phyloP scores from a whole-genome alignment of 2,888 invertebrate species.

The Leptothorax acervorum region DNA sequence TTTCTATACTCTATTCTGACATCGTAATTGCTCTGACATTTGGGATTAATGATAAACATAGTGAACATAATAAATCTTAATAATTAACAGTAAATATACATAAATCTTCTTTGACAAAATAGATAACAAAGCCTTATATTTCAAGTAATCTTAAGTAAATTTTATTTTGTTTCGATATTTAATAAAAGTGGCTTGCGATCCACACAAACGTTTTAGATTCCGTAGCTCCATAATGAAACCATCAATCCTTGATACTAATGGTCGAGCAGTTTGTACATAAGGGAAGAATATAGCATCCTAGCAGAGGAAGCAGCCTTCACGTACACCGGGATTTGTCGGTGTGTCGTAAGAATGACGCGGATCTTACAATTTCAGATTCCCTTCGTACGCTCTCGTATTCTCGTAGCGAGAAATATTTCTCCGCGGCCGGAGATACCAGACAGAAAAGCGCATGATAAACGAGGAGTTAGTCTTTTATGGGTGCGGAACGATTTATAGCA shows the following conservation, averaged over 20 bases:
- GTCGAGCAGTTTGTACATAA: slow-evolving; percentile 22
- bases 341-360: slow-evolving; percentile 43
- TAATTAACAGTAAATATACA: not conserved
- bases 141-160: not conserved
- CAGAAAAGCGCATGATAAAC: slow-evolving; percentile 69
- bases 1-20: not conserved
- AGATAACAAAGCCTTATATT: not conserved
- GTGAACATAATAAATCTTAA: not conserved
- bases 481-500: slow-evolving; percentile 65
- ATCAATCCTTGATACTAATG: slow-evolving; percentile 30
- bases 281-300: slow-evolving; percentile 1
- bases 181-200: not conserved
- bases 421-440: slow-evolving; percentile 39
- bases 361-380: slow-evolving; percentile 53
- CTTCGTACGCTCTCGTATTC: slow-evolving; percentile 27
- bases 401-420: slow-evolving; percentile 40
- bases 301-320: not conserved
- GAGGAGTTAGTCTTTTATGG: slow-evolving; percentile 69
- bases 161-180: slow-evolving; percentile 13
- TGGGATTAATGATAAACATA: not conserved
- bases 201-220: not conserved
- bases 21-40: not conserved
- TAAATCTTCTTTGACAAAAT: not conserved
- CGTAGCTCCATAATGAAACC: slow-evolving; percentile 16
- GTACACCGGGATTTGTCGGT: slow-evolving; percentile 34